Base-by-base conservation (phyloP, 2,888 invertebrate species). In the Cryptocheilus praepositus region DNA sequence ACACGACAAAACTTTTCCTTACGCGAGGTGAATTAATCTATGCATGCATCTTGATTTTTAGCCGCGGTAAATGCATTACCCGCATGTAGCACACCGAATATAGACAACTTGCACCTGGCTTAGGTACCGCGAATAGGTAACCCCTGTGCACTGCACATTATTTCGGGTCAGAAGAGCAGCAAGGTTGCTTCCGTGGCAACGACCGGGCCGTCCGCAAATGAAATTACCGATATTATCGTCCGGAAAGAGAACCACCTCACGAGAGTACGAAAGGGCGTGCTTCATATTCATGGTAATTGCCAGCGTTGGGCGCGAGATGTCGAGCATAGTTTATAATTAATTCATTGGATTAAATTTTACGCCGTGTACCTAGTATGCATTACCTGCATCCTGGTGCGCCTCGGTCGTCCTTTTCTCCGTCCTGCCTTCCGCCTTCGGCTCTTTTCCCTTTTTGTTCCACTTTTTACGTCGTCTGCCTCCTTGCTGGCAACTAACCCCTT, bases 261-360 rank as follows among this genome's bases (percentile, higher is more conserved):
- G 61, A 69, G 64, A 71, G 67, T 57, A 61, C 60, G 68, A 70
- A 73, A 72, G 72, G 65, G 67, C 68, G 77, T 74, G 67, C 61
- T 80, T 82, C 80, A 75, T 83, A 82, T 83, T 81, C 83, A 83
- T 83, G 79, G 82, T 84, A 82, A 84, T 83, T 82, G 75, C 58
- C 72, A 54, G 64, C 61, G 74, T 73, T 61, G 71, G 66, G 74
- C 62, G 60, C 75, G 79, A 73, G 71, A 79, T 78, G 77, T 80
- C 76, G 74, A 73, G 76, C 74, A 65, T 74, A 83, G 80, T 83
- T 83, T 84, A 80, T 85, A 85, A 85, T 85, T 85, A 85, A 85
- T 85, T 85, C 85, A 85, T 84, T 81, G 84, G 77, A 84, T 84
- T 83, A 85, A 85, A 83, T 80, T 84, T 84, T 81, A 80, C 79